Evolutionary conservation across 2,888 invertebrate genomes (phyloP).

Genomic region (Lycia hirtaria): DNA sequence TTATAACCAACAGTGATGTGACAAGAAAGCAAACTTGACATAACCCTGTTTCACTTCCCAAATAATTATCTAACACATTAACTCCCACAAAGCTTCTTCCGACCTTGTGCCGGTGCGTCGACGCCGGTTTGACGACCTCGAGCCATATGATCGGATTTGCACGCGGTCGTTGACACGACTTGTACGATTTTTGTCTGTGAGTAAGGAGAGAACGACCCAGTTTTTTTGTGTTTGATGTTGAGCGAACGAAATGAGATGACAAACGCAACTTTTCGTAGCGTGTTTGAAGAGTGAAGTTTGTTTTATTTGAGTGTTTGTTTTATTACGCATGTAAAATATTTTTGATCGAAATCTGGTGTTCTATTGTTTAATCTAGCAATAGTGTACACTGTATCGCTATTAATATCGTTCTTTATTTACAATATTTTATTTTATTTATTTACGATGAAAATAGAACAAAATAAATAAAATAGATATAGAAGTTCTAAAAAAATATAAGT

Average conservation of each 20-base stretch:
- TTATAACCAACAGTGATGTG: not conserved
- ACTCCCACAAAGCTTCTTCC: slow-evolving; percentile 30
- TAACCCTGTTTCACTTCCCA: slow-evolving; percentile 4
- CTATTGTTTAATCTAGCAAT: not conserved
- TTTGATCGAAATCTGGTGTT: not conserved
- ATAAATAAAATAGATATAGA: no score
- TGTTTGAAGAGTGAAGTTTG: slow-evolving; percentile 16
- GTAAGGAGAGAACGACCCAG: slow-evolving; percentile 67
- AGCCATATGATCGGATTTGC: slow-evolving; percentile 66
- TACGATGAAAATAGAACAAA: no score
- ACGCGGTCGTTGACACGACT: slow-evolving; percentile 70
- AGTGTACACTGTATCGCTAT: no score
- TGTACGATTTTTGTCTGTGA: slow-evolving; percentile 58
- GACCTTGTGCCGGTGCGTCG: slow-evolving; percentile 76
- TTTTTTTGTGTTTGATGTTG: slow-evolving; percentile 47
- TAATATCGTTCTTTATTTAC: no score
- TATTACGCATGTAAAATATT: no score
- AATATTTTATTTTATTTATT: no score
- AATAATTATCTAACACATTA: slow-evolving; percentile 26
- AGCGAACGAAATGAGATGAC: slow-evolving; percentile 38
- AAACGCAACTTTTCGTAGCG: slow-evolving; percentile 27
- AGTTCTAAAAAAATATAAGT: no score
- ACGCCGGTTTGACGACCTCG: slow-evolving; percentile 71
- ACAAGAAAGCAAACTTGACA: slow-evolving; percentile 13
- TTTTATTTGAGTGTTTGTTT: not conserved